Evolutionary conservation across 2,888 invertebrate genomes (phyloP).

Genomic region (Sphaerophoria rueppellii): DNA sequence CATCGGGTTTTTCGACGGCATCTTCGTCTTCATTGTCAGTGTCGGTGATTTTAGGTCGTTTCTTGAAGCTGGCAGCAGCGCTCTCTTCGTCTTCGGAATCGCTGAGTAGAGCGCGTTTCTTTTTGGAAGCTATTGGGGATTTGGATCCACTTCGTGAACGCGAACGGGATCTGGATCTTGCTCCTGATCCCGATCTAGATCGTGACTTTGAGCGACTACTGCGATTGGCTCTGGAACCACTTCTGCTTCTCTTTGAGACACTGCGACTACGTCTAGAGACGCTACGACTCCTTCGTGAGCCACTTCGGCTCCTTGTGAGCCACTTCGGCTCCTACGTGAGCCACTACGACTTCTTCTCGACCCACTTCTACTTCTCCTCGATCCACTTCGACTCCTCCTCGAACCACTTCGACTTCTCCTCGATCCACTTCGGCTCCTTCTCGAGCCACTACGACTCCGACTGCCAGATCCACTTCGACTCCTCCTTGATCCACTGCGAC

Average conservation of each 20-base stretch:
- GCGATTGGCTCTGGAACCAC: slow-evolving; percentile 69
- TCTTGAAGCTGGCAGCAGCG: slow-evolving; percentile 74
- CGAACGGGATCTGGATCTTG: slow-evolving; percentile 56
- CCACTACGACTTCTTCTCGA: slow-evolving; percentile 63
- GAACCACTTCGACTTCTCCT: slow-evolving; percentile 78
- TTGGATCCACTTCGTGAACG: slow-evolving; percentile 62
- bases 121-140: slow-evolving; percentile 45
- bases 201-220: slow-evolving; percentile 73
- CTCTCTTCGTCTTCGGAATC: slow-evolving; percentile 77
- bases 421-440: slow-evolving; percentile 75
- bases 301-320: slow-evolving; percentile 72
- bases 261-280: slow-evolving; percentile 74
- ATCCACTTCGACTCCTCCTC: slow-evolving; percentile 75
- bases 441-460: slow-evolving; percentile 74
- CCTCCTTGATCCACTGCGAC: slow-evolving; percentile 69
- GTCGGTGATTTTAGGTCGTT: slow-evolving; percentile 84
- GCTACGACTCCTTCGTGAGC: slow-evolving; percentile 71
- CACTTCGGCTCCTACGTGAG: slow-evolving; percentile 51
- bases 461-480: slow-evolving; percentile 74
- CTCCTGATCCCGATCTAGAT: slow-evolving; percentile 60
- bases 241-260: slow-evolving; percentile 74
- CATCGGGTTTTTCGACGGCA: slow-evolving; percentile 74
- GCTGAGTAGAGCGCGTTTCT: slow-evolving; percentile 76
- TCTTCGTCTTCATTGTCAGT: slow-evolving; percentile 84
- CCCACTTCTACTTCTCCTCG: slow-evolving; percentile 75